Percentiles rank a stretch among this genome's conserved stretches.
These are phyloP conservation scores for Osmerus eperlanus DNA, from an alignment of 2,113 vertebrate genomes.

Conservation along the genomic window DNA sequence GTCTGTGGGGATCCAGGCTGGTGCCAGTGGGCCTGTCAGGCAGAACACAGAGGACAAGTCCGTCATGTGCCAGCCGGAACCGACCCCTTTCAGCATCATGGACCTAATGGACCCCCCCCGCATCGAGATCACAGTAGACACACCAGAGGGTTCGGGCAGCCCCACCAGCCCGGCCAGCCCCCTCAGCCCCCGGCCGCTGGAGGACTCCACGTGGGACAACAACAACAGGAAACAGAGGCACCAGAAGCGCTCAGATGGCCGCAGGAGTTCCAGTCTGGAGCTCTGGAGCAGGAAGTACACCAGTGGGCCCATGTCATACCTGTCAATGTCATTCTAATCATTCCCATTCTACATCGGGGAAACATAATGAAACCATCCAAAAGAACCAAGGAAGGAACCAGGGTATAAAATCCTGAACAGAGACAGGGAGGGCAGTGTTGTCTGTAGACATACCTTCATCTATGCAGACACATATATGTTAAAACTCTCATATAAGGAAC, in stretches of 20 bases:
- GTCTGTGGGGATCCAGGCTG: constrained; percentile 75
- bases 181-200: constrained; percentile 67
- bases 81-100: constrained; percentile 70
- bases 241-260: constrained; percentile 62
- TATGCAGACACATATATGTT: constrained; percentile 59
- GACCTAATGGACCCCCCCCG: constrained; percentile 73
- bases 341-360: constrained; percentile 43
- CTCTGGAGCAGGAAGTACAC: constrained; percentile 80
- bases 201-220: constrained; percentile 72
- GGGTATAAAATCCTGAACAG: constrained; percentile 20
- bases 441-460: constrained; percentile 65
- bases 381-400: constrained; percentile 33
- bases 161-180: constrained; percentile 71
- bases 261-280: constrained; percentile 76
- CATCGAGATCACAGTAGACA: constrained; percentile 75
- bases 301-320: constrained; percentile 79
- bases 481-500: constrained; percentile 50
- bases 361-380: constrained; percentile 22
- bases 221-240: constrained; percentile 69
- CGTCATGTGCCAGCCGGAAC: constrained; percentile 77
- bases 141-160: constrained; percentile 70
- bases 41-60: constrained; percentile 74
- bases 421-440: constrained; percentile 45
- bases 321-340: constrained; percentile 79
- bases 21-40: constrained; percentile 68